A percentile compares a stretch with the other conserved stretches of the same genome.
phyloP scores from a whole-genome alignment of 2,888 invertebrate species.

The Cryptus armator region DNA sequence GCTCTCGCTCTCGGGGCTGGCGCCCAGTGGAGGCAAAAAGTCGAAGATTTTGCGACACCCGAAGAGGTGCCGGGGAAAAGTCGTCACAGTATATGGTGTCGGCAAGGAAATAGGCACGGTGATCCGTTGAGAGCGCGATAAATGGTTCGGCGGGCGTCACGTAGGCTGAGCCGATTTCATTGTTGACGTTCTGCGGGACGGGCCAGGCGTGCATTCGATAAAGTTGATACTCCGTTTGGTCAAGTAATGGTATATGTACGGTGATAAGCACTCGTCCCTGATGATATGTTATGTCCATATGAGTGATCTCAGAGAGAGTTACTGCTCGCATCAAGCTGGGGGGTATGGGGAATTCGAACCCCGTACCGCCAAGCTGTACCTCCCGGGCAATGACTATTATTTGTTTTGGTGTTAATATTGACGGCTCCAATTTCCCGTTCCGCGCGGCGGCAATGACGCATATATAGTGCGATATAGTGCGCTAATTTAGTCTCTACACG shows the following conservation, averaged over 20 bases:
- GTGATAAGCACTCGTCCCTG: background rate
- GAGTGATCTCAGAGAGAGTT: background rate
- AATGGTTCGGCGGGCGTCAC: background rate
- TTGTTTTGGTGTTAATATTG: background rate
- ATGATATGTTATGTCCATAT: background rate
- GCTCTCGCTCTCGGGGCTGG: no score
- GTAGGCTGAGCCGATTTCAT: background rate
- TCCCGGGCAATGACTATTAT: background rate
- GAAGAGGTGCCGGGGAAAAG: no score
- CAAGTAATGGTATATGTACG: conserved; percentile 5
- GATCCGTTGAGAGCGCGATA: background rate
- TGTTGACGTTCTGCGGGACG: background rate
- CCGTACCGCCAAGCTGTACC: background rate
- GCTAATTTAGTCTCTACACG: background rate
- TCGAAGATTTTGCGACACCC: no score
- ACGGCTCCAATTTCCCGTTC: background rate
- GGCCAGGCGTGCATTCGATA: conserved; percentile 24
- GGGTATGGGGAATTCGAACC: background rate
- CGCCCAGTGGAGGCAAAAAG: no score
- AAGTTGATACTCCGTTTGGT: background rate
- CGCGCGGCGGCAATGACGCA: background rate
- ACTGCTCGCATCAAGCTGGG: background rate
- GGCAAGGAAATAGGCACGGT: background rate
- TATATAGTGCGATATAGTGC: background rate
- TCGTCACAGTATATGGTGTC: background rate